phyloP scores from a whole-genome alignment of 2,113 vertebrate genomes.

The Micromys minutus region DNA sequence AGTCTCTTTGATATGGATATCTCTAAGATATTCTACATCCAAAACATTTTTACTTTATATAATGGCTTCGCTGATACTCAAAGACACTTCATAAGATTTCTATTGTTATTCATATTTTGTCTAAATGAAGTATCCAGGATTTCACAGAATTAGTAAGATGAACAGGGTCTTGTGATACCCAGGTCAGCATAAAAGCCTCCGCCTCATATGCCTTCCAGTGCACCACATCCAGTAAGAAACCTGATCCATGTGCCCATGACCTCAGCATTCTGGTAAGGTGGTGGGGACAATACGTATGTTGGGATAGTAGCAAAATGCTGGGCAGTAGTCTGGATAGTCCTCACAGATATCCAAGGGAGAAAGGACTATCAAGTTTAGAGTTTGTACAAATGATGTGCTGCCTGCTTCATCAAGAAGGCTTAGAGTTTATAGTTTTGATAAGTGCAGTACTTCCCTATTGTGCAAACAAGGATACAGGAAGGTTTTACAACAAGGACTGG shows the following conservation, averaged over 20 bases:
- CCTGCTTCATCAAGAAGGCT: neutral
- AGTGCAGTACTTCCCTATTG: neutral
- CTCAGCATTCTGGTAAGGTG: neutral
- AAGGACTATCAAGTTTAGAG: neutral
- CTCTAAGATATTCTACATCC: neutral
- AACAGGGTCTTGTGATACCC: neutral
- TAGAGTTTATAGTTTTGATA: neutral
- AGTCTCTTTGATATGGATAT: neutral
- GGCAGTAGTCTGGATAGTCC: neutral
- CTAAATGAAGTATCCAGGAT: neutral
- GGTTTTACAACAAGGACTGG: slow-evolving; percentile 19
- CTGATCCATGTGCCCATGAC: neutral
- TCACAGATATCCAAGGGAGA: neutral
- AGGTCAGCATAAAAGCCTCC: neutral
- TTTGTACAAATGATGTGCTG: neutral
- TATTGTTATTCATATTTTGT: neutral
- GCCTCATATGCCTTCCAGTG: neutral
- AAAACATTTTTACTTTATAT: neutral
- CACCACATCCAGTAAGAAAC: accelerated
- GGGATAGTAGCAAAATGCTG: neutral
- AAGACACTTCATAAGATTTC: neutral
- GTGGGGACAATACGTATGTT: neutral
- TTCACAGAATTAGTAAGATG: neutral
- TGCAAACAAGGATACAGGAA: neutral
- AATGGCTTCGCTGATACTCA: neutral